Base-by-base conservation (phyloP, 2,888 invertebrate species). In the Synanthedon vespiformis region DNA sequence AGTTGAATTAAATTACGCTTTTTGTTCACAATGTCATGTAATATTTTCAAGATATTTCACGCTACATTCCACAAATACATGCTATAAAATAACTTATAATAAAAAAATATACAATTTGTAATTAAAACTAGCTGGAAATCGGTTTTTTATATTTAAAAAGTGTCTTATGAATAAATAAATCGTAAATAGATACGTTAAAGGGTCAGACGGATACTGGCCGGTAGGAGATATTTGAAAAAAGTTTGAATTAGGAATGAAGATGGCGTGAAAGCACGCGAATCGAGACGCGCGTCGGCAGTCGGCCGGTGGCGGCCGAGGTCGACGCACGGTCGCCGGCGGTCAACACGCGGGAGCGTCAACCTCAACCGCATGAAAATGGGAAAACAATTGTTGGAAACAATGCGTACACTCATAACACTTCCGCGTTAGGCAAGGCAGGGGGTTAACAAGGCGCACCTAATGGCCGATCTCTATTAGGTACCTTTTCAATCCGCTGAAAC, bases 371-470 rank as follows among this genome's bases (percentile, higher is more conserved):
- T 70, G 74, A 70, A 76, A 72, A 76, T 75, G 72, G 72, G 74
- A 74, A 74, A 78, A 77, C 74, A 72, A 74, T 77, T 70, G 76
- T 72, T 64, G 61, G 57, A 63, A 72, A 77, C 75, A 77, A 77
- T 76, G 75, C 74, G 70, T 70, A 68, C 58, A 67, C 64, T 55
- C 60, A 53, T 55, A 58, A 60, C 61, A 57, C 68, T 69, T 71
- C 69, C 70, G 69, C 60, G 62, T 67, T 56, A 49, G 56, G 57
- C 49, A 10, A 34, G 34, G 34, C 34, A 10, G 10, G 34, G 22
- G 8, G 44, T 13, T 12, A 13, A 44, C n/a, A 44, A 14, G 44
- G 44, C 14, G 11, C 44, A 5, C 44, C 14, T 44, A 44, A 44
- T 44, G 44, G 44, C 13, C 44, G 44, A 14, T 44, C 14, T 44